Conservation (phyloP, 2,113 vertebrate genomes). For the Choloepus hoffmanni region DNA sequence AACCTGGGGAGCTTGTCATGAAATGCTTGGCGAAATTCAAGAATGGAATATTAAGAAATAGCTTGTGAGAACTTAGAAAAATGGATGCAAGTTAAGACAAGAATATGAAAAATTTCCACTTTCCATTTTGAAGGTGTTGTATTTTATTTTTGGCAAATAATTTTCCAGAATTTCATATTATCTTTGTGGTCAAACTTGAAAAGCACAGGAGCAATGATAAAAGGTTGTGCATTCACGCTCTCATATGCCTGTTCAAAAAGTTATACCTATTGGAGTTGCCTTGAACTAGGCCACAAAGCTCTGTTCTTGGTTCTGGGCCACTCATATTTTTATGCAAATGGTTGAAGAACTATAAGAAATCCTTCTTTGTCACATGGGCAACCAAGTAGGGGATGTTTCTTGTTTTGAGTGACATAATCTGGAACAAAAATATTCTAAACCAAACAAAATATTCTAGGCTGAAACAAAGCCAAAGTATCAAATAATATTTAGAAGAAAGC, state of each 20-base stretch:
- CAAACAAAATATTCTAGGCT: background rate
- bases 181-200: background rate
- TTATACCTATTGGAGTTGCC: background rate
- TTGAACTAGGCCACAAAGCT: background rate
- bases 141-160: background rate
- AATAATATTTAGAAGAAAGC: constrained; percentile 8
- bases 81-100: background rate
- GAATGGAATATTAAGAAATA: background rate
- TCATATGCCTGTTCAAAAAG: background rate
- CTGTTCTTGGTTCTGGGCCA: background rate
- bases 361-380: background rate
- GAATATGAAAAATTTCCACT: background rate
- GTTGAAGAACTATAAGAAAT: background rate
- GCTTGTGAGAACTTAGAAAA: background rate
- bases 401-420: background rate
- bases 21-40: background rate
- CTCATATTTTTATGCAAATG: background rate
- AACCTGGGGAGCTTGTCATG: background rate
- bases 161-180: background rate
- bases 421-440: background rate
- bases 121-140: background rate
- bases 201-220: background rate
- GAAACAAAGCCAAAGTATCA: background rate
- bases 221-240: background rate
- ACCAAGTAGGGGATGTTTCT: background rate